Evolutionary conservation across 2,113 vertebrate genomes (phyloP), one percentile per base, ranked within the genome.

Genomic region (Pseudorasbora parva): DNA sequence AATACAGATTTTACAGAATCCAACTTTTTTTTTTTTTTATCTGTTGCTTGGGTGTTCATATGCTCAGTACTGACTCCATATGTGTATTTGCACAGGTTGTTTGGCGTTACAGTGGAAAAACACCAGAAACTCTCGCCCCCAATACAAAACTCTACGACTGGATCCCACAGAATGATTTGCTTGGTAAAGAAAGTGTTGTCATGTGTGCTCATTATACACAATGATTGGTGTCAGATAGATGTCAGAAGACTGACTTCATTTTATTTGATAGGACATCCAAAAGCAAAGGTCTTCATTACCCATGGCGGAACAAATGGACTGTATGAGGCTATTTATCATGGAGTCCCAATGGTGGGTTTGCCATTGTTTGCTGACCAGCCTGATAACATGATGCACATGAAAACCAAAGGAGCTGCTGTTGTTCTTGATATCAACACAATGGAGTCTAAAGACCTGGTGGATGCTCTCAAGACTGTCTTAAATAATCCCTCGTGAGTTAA

Each of bases 321-420:
- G 41, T 98, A 98, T 33, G 96, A 98, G 91, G 95, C 96, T 1
- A 96, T 98, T 85, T 97, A 96, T 84, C 96, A 97, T 0, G 95
- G 93, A 0, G 84, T 98, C 37, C 97, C 96, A 0, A 89, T 98
- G 93, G 94, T 98, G 17, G 96, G 96, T 4, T 64, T 97, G 1
- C 96, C 97, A 2, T 86, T 98, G 77, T 30, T 30, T 30, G 30
- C 30, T 30, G 30, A 30, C 30, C 30, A 30, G 30, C 30, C 30
- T 30, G 30, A 30, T 30, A 30, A 30, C 30, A 30, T 30, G 30
- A 30, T 30, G 30, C 30, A 30, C 30, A 30, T 30, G 93, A 94
- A 62, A 66, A 93, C 91, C 8, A 96, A 94, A 66, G 95, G 95
- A 66, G 92, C 92, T 0, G 96, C 96, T 10, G 88, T 95, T 33